phyloP scores from a whole-genome alignment of 2,888 invertebrate species.

The Agrenia bidenticulata region DNA sequence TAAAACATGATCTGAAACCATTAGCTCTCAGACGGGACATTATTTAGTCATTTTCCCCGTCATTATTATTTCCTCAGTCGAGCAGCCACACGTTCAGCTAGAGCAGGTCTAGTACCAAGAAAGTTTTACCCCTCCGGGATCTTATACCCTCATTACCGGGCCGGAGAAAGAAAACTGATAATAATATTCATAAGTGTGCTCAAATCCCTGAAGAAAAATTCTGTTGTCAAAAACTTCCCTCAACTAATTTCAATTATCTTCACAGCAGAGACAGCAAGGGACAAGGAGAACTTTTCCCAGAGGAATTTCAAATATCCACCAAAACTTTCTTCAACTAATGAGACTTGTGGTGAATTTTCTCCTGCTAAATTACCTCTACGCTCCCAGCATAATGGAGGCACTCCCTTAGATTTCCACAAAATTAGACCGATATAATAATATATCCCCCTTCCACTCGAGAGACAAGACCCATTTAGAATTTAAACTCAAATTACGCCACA shows the following conservation, averaged over 20 bases:
- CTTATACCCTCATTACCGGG: slow-evolving; percentile 20
- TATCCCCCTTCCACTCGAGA: no score
- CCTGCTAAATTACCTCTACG: slow-evolving; percentile 27
- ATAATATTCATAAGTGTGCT: slow-evolving; percentile 25
- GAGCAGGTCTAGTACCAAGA: neutral
- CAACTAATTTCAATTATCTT: slow-evolving; percentile 26
- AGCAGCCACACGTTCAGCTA: no score
- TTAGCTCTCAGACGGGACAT: slow-evolving; percentile 10
- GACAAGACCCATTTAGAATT: no score
- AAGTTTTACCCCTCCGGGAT: slow-evolving; percentile 17
- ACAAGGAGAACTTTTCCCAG: slow-evolving; percentile 18
- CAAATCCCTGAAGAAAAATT: slow-evolving; percentile 25
- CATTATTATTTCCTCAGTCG: slow-evolving; percentile 10
- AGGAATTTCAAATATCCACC: slow-evolving; percentile 16
- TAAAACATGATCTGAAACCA: slow-evolving; percentile 12
- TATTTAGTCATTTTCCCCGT: slow-evolving; percentile 13
- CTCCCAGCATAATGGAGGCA: slow-evolving; percentile 8
- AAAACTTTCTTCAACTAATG: slow-evolving; percentile 26
- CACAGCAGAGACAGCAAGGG: slow-evolving; percentile 19
- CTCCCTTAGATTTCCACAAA: no score
- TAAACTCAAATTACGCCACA: no score
- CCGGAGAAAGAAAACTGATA: slow-evolving; percentile 20
- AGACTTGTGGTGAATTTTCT: slow-evolving; percentile 24
- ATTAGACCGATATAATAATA: no score
- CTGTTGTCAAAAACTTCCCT: slow-evolving; percentile 24